Base-by-base conservation (phyloP, 2,888 invertebrate genomes). In the Tachina fera region DNA sequence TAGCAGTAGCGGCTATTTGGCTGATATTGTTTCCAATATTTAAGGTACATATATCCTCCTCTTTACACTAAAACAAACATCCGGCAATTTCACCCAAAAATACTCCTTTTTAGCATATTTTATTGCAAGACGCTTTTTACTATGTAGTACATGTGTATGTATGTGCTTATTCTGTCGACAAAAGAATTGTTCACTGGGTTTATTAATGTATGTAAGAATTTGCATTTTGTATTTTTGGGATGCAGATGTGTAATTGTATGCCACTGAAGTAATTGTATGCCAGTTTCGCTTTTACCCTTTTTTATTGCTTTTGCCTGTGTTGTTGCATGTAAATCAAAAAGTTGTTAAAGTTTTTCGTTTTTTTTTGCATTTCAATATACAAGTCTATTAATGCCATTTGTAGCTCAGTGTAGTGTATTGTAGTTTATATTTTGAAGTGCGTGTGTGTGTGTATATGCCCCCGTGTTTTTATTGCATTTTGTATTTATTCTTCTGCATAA, bases 301-400 rank as follows among this genome's bases (percentile, higher is more conserved):
- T 45, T 61, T 60, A 3, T 61, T 51, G n/a, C 71, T 39, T 19
- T 14, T 63, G 51, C 47, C 71, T 65, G 10, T 31, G 2, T 4
- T 63, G 43, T 22, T 49, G n/a, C 63, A 74, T 82, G 78, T 81
- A 82, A 85, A 85, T 82, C 82, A 78, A 82, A 82, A 85, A 65
- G 65, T 75, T 82, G 82, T 85, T 85, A 75, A 82, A 71, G 9
- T 45, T 56, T 61, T 77, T 65, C 31, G 13, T 76, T 80, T n/a
- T 53, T 67, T 72, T 72, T 65, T 31, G 53, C 45, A 63, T 61
- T 51, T 81, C 84, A 51, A 78, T 81, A 65, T 81, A 65, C 56
- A 70, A 78, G 81, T 82, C 70, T 51, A 78, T 78, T 78, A 63
- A 39, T 65, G 60, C 56, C 45, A 76, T 51, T 53, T 78, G 53